Evolutionary conservation across 2,888 invertebrate species (phyloP), one percentile per base, ranked within the genome.

Genomic region (Lepidocyrtoides sp.): DNA sequence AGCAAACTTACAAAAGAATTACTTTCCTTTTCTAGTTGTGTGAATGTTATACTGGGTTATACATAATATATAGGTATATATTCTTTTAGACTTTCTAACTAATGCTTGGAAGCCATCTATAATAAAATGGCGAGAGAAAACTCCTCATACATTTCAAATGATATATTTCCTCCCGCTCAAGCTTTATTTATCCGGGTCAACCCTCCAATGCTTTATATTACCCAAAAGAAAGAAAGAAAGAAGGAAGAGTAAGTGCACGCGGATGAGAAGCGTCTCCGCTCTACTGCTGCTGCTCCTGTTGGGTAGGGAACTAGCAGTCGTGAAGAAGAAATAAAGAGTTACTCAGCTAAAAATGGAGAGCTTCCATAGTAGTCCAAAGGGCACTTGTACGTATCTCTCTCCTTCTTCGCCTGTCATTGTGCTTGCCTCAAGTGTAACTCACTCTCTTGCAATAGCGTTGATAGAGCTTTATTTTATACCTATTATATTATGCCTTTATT

Each of bases 171-270:
- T 57, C 0, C 81, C 60, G 54, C 75, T 75, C 48, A 36, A 20
- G 60, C 81, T 81, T 81, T 60, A 81, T 81, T 81, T 81, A 60
- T 81, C 81, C 81, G 60, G 81, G 81, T 81, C 81, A 81, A 57
- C 57, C 60, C 41, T 41, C 41, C 69, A 72, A 41, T 44, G 69
- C 17, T 72, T 72, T 41, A 72, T 72, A 23, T 72, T 36, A 17
- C 17, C 41, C 69, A 41, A 20, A n/a, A 36, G 0, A 66, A 8
- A 10, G 20, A 8, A 29, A 51, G 32, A n/a, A 12, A 29, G 57
- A 48, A 14, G 57, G 20, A 36, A 72, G 44, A 72, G 41, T 20
- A 41, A 44, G 41, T 72, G 41, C 20, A 23, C 12, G 10, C 7
- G 41, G 26, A 72, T 20, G 41, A 41, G 69, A 72, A 41, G 69